These are phyloP conservation scores for Ips typographus DNA, from an alignment of 1,140 invertebrate species.

Conservation along the genomic window DNA sequence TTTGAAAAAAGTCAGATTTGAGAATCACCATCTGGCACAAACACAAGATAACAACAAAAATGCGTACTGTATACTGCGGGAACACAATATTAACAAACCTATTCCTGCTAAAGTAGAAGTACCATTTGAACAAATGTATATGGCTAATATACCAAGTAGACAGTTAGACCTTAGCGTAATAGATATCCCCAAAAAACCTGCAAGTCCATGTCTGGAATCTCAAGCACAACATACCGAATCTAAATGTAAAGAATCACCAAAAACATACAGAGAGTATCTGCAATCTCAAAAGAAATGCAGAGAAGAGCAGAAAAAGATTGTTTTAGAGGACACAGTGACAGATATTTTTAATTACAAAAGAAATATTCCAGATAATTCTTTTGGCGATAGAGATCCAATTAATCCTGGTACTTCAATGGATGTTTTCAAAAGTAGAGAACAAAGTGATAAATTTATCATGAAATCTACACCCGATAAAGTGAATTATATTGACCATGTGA, in stretches of 20 bases:
- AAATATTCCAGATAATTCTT: not conserved
- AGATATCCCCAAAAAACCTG: constrained; percentile 32
- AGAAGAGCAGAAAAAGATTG: constrained; percentile 8
- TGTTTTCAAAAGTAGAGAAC: too few species aligned
- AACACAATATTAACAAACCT: constrained; percentile 3
- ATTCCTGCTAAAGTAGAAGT: constrained; percentile 6
- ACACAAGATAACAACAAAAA: constrained; percentile 21
- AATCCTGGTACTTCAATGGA: too few species aligned
- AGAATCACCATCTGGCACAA: constrained; percentile 31
- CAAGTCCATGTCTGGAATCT: too few species aligned
- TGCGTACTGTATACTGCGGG: constrained; percentile 9
- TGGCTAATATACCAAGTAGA: constrained; percentile 49
- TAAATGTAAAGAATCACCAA: constrained; percentile 4
- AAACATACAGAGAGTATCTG: constrained; percentile 39
- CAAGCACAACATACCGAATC: too few species aligned
- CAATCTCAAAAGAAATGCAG: constrained; percentile 23
- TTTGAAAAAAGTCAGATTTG: constrained; percentile 42
- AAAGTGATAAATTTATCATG: too few species aligned
- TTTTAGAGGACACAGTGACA: constrained; percentile 36
- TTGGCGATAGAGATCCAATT: too few species aligned
- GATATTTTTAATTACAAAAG: constrained; percentile 43
- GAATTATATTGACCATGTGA: too few species aligned
- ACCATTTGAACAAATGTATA: constrained; percentile 47
- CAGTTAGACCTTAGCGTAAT: constrained; percentile 50
- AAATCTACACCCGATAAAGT: too few species aligned